phyloP scores from a whole-genome alignment of 2,113 vertebrate genomes.

The Loxodonta africana region DNA sequence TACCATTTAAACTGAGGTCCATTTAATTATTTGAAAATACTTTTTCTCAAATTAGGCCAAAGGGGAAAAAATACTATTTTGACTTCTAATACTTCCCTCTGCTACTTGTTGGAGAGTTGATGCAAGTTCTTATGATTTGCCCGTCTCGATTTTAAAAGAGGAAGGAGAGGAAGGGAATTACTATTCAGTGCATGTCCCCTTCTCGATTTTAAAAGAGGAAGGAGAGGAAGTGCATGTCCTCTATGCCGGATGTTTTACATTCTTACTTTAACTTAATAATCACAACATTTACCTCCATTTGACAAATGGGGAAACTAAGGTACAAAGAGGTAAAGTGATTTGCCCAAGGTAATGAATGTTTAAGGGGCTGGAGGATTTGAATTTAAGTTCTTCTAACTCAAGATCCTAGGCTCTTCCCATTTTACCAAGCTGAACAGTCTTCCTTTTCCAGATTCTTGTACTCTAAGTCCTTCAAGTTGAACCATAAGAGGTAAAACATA shows the following conservation, averaged over 20 bases:
- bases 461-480: neutral
- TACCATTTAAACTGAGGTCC: slow-evolving; percentile 10
- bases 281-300: slow-evolving; percentile 31
- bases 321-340: neutral
- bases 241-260: neutral
- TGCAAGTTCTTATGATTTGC: neutral
- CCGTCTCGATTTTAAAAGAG: neutral
- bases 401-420: neutral
- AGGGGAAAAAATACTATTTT: neutral
- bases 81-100: neutral
- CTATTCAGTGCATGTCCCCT: neutral
- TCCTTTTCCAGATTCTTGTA: neutral
- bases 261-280: slow-evolving; percentile 59
- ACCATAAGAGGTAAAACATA: neutral
- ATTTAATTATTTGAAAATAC: slow-evolving; percentile 4
- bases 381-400: neutral
- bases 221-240: neutral
- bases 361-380: neutral
- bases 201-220: slow-evolving; percentile 22
- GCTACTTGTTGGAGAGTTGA: slow-evolving; percentile 42
- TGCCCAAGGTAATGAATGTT: neutral
- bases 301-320: neutral
- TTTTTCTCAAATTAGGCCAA: neutral
- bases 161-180: neutral
- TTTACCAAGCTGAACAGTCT: neutral